phyloP scores from a whole-genome alignment of 53 echinoderm and acorn worm species.

The Antedon mediterranea region DNA sequence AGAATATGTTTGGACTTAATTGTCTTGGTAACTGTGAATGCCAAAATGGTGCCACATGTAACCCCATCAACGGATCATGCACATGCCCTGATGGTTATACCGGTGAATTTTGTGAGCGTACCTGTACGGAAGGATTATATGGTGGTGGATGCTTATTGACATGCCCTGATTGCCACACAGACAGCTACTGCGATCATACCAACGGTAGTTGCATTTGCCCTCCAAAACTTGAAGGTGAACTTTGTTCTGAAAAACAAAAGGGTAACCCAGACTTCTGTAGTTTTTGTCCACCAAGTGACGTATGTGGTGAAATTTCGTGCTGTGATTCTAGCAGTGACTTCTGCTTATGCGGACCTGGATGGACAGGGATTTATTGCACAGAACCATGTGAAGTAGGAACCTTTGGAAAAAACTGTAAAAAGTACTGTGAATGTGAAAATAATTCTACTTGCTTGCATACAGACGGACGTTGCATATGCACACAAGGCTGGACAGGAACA shows the following conservation, averaged over 20 bases:
- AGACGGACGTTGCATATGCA: constrained; percentile 3
- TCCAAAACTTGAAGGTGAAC: constrained; percentile 33
- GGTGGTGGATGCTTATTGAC: constrained; percentile 21
- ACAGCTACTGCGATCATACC: constrained; percentile 28
- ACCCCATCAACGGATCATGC: constrained; percentile 30
- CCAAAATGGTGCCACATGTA: constrained; percentile 23
- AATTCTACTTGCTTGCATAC: not conserved
- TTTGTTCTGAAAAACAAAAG: constrained; percentile 6
- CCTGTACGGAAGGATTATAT: constrained; percentile 24
- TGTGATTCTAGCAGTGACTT: not conserved
- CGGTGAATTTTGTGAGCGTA: constrained; percentile 19
- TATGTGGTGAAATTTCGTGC: not conserved
- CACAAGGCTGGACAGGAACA: constrained; percentile 32
- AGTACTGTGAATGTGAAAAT: not conserved
- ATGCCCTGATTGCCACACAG: constrained; percentile 3
- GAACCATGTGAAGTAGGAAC: not conserved
- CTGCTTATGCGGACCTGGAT: constrained; percentile 16
- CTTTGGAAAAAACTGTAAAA: not conserved
- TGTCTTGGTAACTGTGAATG: constrained; percentile 34
- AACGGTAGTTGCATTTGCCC: constrained; percentile 41
- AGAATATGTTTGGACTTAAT: not conserved
- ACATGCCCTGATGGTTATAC: constrained; percentile 34
- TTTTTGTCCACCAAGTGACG: not conserved
- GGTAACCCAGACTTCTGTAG: constrained; percentile 5
- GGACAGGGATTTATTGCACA: constrained; percentile 14